Evolutionary conservation across 2,888 invertebrate species (phyloP).

Genomic region (Asteroscopus sphinx): DNA sequence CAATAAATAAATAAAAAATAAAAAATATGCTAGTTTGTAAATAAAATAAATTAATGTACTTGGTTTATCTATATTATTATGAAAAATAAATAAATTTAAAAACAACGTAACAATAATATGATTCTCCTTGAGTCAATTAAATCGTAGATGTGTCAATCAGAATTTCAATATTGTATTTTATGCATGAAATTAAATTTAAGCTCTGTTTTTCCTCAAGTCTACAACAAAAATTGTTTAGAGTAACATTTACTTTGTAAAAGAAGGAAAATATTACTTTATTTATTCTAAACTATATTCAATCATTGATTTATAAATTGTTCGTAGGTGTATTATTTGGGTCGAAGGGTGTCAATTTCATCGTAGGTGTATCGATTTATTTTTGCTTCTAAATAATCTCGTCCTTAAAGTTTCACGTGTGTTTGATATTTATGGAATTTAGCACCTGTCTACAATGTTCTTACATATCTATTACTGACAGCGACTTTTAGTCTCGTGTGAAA

Average conservation of each 20-base stretch:
- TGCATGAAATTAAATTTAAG: too few relatives aligned
- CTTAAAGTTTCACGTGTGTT: conserved; percentile 5
- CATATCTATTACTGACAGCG: neutral
- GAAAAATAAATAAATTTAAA: too few relatives aligned
- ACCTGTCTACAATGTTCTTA: conserved; percentile 8
- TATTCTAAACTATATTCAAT: too few relatives aligned
- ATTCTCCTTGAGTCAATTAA: neutral
- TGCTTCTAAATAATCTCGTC: conserved; percentile 5
- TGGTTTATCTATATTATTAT: too few relatives aligned
- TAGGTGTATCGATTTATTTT: conserved; percentile 25
- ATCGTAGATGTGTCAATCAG: conserved; percentile 6
- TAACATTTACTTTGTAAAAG: too few relatives aligned
- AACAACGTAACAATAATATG: too few relatives aligned
- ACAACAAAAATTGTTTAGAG: too few relatives aligned
- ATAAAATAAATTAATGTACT: conserved; percentile 3
- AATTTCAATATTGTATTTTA: too few relatives aligned
- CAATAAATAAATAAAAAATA: too few relatives aligned
- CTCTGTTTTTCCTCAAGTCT: too few relatives aligned
- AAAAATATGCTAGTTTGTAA: too few relatives aligned
- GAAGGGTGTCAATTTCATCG: conserved; percentile 15
- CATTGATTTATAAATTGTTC: neutral
- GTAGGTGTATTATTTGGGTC: conserved; percentile 4
- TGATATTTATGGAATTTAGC: conserved; percentile 14
- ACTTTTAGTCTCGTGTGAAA: neutral
- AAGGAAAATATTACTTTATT: too few relatives aligned